These are phyloP conservation scores for Lerista edwardsae DNA, from an alignment of 2,797 vertebrate species.

Conservation along the genomic window DNA sequence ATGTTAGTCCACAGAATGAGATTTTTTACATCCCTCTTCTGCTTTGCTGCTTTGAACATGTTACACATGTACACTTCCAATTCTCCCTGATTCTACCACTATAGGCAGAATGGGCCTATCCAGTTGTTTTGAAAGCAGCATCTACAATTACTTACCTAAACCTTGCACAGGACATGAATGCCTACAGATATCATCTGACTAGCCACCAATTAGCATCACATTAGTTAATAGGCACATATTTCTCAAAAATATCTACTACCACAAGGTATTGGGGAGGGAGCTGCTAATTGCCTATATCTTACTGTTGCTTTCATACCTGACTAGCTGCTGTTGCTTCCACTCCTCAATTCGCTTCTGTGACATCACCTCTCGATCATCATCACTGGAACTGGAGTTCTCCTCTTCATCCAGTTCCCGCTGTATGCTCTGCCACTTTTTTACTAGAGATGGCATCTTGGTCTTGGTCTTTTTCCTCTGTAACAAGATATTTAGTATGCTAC, in stretches of 20 bases:
- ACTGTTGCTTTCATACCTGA: constrained; percentile 79
- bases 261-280: neutral
- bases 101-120: neutral
- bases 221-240: neutral
- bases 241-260: neutral
- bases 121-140: neutral
- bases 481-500: accelerated
- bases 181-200: neutral
- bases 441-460: constrained; percentile 96
- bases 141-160: neutral
- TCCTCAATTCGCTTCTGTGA: constrained; percentile 92
- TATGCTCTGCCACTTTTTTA: constrained; percentile 99
- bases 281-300: neutral
- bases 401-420: constrained; percentile 97
- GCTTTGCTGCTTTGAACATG: neutral
- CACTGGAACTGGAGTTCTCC: constrained; percentile 94
- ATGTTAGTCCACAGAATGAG: too few species aligned
- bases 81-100: neutral
- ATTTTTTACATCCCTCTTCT: neutral
- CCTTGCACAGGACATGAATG: too few species aligned
- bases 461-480: constrained; percentile 91
- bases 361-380: constrained; percentile 89
- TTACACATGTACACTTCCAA: neutral
- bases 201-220: neutral
- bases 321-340: constrained; percentile 93